Base-by-base conservation (phyloP, 1,140 invertebrate species). In the Drosophila leontia region DNA sequence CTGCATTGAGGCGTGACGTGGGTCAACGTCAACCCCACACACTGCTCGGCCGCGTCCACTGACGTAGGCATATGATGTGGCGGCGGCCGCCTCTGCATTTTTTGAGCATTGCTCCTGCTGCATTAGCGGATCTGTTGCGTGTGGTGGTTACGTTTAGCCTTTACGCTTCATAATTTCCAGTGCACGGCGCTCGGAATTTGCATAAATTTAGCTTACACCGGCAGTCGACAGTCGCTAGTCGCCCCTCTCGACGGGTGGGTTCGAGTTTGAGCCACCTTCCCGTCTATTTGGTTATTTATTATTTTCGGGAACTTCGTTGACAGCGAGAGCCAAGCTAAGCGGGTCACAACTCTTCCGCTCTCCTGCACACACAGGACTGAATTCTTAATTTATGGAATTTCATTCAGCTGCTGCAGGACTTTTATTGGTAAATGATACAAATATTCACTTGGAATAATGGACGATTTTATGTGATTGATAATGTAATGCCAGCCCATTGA, bases 1-100 rank as follows among this genome's bases (percentile, higher is more conserved):
- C 65, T 82, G 78, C 78, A 85, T 90, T 88, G 53, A 79, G 71
- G 78, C 85, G 64, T 85, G 67, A 75, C 56, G 59, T 57, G 39
- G 12, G 19, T 13, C 29, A 50, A 41, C 64, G 19, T 13, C 29
- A 50, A 41, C 64, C 64, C 39, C 69, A 19, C n/a, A 17, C 51
- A 9, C 29, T n/a, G 37, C 17, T 9, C 13, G 48, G 29, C 9
- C 23, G 13, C 26, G 34, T 48, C 26, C 19, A 55, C 71, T 55
- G 70, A 75, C 58, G 56, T 47, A 57, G 55, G 50, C 45, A 64
- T 35, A 42, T 39, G 59, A 39, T 50, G 35, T 53, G 45, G 17
- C 60, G 37, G 17, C 60, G 32, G 75, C 71, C 72, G 39, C 62
- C 42, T 67, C 77, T 71, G 78, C 81, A 80, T 65, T 83, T 78